These are phyloP conservation scores for Corythaixoides concolor DNA, from an alignment of 2,113 vertebrate genomes.

Conservation along the genomic window DNA sequence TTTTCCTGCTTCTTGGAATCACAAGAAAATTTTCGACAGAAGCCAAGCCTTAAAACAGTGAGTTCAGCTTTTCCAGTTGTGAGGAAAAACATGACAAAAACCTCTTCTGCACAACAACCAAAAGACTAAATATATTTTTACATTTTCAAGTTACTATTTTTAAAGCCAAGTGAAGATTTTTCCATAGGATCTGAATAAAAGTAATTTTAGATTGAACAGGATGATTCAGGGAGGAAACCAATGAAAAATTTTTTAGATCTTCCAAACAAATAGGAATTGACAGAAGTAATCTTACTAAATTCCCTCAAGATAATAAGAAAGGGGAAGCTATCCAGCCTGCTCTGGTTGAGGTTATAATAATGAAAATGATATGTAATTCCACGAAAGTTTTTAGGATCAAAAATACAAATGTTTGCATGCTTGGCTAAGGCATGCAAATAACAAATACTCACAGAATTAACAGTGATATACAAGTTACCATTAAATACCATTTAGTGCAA, in stretches of 20 bases:
- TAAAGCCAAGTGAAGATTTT: neutral
- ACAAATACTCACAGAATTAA: neutral
- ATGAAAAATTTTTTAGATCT: neutral
- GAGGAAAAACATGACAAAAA: neutral
- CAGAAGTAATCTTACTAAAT: neutral
- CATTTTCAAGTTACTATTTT: neutral
- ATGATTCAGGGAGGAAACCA: neutral
- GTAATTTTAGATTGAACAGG: neutral
- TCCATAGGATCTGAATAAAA: neutral
- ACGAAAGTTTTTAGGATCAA: neutral
- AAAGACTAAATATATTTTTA: neutral
- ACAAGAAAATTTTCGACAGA: neutral
- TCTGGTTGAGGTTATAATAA: neutral
- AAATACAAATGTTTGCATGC: neutral
- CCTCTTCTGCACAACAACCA: neutral
- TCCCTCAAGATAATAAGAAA: neutral
- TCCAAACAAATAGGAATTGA: neutral
- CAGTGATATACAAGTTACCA: neutral
- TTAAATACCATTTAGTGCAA: neutral
- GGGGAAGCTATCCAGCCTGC: neutral
- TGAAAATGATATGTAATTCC: neutral
- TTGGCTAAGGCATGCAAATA: neutral
- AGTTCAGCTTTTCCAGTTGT: neutral
- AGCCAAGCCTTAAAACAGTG: neutral
- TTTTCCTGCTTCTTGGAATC: neutral